Evolutionary conservation across 2,113 vertebrate genomes (phyloP).

Genomic region (Neolamprologus longior): DNA sequence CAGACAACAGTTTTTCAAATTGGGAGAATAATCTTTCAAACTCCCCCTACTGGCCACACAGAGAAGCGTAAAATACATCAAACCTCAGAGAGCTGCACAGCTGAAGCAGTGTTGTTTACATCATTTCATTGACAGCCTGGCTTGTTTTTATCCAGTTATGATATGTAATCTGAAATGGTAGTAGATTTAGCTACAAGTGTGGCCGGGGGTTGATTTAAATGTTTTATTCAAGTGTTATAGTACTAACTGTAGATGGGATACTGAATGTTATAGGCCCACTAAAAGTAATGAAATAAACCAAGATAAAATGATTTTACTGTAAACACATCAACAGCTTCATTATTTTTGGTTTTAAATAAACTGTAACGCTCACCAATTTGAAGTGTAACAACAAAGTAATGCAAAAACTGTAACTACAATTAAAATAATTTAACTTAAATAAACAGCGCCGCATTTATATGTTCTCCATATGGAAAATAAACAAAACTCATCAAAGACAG

Average conservation of each 20-base stretch:
- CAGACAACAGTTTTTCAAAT: background rate
- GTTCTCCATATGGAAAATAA: background rate
- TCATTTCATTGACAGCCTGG: fast-evolving
- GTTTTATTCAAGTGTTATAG: background rate
- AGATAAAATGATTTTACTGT: background rate
- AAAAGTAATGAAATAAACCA: background rate
- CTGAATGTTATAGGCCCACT: background rate
- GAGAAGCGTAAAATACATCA: background rate
- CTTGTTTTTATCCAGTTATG: background rate
- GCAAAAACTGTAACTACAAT: background rate
- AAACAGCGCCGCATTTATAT: fast-evolving
- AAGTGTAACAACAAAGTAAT: background rate
- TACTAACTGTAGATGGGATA: background rate
- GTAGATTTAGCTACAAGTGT: background rate
- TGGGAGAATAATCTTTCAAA: background rate
- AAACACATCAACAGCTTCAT: fast-evolving
- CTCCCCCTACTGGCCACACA: background rate
- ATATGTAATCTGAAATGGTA: background rate
- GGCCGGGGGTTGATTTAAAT: background rate
- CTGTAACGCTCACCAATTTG: fast-evolving
- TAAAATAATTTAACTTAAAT: background rate
- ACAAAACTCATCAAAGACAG: background rate
- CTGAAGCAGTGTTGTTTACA: background rate
- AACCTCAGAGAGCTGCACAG: background rate
- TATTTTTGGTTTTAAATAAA: background rate